phyloP scores from a whole-genome alignment of 2,888 invertebrate genomes.

The Eledona agricola region DNA sequence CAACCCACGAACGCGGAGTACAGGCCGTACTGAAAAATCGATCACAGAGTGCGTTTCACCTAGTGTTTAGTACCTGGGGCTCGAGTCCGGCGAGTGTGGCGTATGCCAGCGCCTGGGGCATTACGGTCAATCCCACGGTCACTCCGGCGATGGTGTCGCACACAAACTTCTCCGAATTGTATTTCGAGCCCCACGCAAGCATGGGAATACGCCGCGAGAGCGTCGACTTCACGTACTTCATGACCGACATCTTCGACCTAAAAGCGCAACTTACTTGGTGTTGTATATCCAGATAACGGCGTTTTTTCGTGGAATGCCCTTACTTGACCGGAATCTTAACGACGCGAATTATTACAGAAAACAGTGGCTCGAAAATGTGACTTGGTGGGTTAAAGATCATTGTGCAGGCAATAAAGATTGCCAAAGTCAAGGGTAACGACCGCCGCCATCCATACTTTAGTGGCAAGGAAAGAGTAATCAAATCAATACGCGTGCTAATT shows the following conservation, averaged over 20 bases:
- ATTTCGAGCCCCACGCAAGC: conserved; percentile 77
- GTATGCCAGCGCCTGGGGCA: conserved; percentile 93
- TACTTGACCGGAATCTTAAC: conserved; percentile 5
- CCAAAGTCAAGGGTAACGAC: conserved; percentile 2
- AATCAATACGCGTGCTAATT: too few species aligned
- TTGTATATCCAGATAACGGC: conserved; percentile 7
- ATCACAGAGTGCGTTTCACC: too few species aligned
- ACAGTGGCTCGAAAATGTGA: background rate
- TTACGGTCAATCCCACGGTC: conserved; percentile 91
- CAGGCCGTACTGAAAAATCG: conserved; percentile 82
- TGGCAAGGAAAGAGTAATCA: too few species aligned
- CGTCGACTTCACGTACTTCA: conserved; percentile 38
- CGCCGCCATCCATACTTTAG: background rate
- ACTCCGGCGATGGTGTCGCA: conserved; percentile 91
- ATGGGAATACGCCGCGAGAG: conserved; percentile 69
- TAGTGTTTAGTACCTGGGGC: conserved; percentile 72
- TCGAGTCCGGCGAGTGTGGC: conserved; percentile 88
- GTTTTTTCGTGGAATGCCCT: background rate
- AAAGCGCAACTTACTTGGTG: background rate
- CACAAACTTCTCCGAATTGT: conserved; percentile 78
- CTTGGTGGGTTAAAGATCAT: background rate
- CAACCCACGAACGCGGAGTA: conserved; percentile 96
- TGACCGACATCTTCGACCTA: conserved; percentile 10
- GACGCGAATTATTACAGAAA: too few species aligned
- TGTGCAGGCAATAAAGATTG: background rate